Evolutionary conservation across 1,140 invertebrate genomes (phyloP).

Genomic region (Tribolium madens): DNA sequence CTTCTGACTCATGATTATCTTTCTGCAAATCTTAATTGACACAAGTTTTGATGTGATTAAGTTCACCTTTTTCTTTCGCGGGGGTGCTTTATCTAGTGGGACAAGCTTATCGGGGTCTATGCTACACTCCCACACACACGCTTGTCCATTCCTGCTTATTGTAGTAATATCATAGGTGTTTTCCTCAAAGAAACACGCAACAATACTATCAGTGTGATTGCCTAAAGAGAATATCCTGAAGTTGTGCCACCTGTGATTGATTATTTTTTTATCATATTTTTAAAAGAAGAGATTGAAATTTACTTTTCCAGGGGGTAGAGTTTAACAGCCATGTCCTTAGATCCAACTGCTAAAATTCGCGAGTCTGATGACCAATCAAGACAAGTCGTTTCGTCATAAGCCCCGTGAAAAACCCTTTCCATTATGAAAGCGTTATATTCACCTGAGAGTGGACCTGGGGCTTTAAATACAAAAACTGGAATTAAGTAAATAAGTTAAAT

Average conservation of each 20-base stretch:
- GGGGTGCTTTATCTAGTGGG: slow-evolving; percentile 62
- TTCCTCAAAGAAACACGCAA: slow-evolving; percentile 89
- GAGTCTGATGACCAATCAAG: slow-evolving; percentile 95
- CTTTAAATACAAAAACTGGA: slow-evolving; percentile 87
- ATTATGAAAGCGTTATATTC: slow-evolving; percentile 92
- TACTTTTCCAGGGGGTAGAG: slow-evolving; percentile 82
- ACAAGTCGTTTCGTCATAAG: slow-evolving; percentile 85
- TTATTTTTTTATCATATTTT: too few species aligned
- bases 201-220: slow-evolving; percentile 84
- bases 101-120: slow-evolving; percentile 77
- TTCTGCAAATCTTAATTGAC: slow-evolving; percentile 39
- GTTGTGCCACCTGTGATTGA: slow-evolving; percentile 70
- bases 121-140: slow-evolving; percentile 89
- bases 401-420: slow-evolving; percentile 83
- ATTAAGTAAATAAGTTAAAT: slow-evolving; percentile 45
- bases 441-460: slow-evolving; percentile 82
- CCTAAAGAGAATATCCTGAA: slow-evolving; percentile 80
- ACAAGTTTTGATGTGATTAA: neutral
- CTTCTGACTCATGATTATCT: slow-evolving; percentile 65
- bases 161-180: slow-evolving; percentile 86
- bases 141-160: slow-evolving; percentile 76
- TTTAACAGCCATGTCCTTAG: slow-evolving; percentile 87
- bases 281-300: too few species aligned
- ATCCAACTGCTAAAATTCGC: slow-evolving; percentile 85
- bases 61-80: slow-evolving; percentile 59